phyloP scores from a whole-genome alignment of 2,888 invertebrate species.

The Elysia crispata region DNA sequence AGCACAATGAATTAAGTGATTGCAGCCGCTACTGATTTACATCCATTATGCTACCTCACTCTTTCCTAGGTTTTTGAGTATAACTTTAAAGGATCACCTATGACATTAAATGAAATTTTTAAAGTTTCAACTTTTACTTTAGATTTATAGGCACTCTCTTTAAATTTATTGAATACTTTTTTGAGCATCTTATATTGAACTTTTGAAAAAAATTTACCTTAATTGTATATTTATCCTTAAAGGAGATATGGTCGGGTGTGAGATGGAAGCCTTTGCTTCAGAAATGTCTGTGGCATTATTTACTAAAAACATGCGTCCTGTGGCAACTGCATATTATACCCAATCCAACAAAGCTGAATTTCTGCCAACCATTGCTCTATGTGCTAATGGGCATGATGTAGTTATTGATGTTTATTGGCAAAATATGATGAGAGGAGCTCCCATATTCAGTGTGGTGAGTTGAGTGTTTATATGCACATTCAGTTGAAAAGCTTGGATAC shows the following conservation, averaged over 20 bases:
- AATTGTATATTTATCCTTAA: conserved; percentile 24
- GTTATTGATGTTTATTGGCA: conserved; percentile 70
- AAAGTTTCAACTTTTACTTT: no score
- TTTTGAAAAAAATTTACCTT: no score
- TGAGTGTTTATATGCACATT: background rate
- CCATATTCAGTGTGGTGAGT: conserved; percentile 64
- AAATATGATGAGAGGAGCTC: conserved; percentile 63
- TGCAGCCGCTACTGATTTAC: no score
- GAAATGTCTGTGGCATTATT: conserved; percentile 68
- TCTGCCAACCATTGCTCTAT: conserved; percentile 71
- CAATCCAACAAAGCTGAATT: conserved; percentile 58
- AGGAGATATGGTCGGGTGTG: conserved; percentile 70
- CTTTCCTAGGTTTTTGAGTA: no score
- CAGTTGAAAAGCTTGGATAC: no score
- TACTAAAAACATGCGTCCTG: conserved; percentile 67
- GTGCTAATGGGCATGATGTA: conserved; percentile 71
- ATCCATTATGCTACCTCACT: no score
- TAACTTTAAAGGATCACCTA: no score
- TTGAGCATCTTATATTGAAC: no score
- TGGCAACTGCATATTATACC: conserved; percentile 69
- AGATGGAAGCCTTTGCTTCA: conserved; percentile 63
- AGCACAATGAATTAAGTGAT: no score
- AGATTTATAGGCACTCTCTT: no score
- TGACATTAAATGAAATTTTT: no score
- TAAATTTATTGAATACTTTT: no score